Base-by-base conservation (phyloP, 1,140 invertebrate species). In the Rhizoglyphus robini region DNA sequence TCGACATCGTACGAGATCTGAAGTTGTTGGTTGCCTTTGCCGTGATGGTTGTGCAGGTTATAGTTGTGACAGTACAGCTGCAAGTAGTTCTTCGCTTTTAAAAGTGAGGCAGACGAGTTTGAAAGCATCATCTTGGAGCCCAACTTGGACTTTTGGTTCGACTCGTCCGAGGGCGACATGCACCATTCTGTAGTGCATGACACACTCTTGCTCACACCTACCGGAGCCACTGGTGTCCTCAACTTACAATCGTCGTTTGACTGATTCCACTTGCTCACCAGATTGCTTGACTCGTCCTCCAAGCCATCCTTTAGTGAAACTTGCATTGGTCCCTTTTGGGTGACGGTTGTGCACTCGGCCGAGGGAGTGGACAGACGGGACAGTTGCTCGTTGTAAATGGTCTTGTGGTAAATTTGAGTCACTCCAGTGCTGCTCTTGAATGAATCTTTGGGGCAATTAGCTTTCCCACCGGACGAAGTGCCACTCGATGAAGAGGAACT, bases 1-100 rank as follows among this genome's bases (percentile, higher is more conserved):
- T 60, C 27, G 36, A 20, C 29, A 11, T 60, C 32, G 23, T 67
- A 86, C 83, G 18, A 34, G 2, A 46, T 46, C 60, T 51, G 48
- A 23, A 25, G 48, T 49, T 51, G 48, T 25, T 25, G 4, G 29
- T 32, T 60, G 58, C 27, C 27, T 32, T 32, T 32, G 27, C 13
- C n/a, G 36, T 27, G 31, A 46, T 60, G n/a, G 13, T 60, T 60
- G 36, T 60, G 15, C n/a, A n/a, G n/a, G 29, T 46, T 60, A 4
- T 32, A 27, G 25, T 59, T 8, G 25, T 59, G 57, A 38, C 25
- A 59, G 29, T 60, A 60, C 2, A 60, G 30, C 11, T 60, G 3
- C 15, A 60, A 32, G 29, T 60, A 29, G 27, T 34, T 60, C 29
- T 34, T 38, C 15, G 29, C 3, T 27, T 60, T 60, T 23, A 60